Percentiles rank a stretch among this genome's conserved stretches.
These are phyloP conservation scores for Cantharis rustica DNA, from an alignment of 2,888 invertebrate genomes.

Conservation along the genomic window DNA sequence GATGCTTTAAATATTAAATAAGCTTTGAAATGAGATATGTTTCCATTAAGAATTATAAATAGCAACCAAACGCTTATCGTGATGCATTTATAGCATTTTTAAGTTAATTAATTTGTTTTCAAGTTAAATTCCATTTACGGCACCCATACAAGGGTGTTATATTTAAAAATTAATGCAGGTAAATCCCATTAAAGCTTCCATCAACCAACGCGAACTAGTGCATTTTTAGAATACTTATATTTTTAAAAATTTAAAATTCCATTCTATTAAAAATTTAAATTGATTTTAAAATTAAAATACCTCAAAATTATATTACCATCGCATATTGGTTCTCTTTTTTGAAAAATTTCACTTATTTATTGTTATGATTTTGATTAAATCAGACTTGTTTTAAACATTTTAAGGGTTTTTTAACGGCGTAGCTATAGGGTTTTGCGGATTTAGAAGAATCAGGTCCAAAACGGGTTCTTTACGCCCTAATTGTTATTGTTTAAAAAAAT, in stretches of 20 bases:
- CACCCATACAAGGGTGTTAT: not conserved
- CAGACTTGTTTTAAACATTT: too few species aligned
- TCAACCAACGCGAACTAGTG: not conserved
- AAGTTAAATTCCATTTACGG: not conserved
- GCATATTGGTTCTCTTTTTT: too few species aligned
- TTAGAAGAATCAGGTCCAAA: too few species aligned
- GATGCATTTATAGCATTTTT: not conserved
- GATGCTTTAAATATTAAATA: constrained; percentile 1
- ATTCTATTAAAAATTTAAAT: too few species aligned
- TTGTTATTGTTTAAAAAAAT: too few species aligned
- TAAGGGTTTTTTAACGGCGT: too few species aligned
- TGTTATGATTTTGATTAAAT: too few species aligned
- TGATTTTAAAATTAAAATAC: too few species aligned
- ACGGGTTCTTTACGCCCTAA: too few species aligned
- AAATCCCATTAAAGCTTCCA: not conserved
- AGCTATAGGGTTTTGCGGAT: too few species aligned
- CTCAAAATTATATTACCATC: too few species aligned
- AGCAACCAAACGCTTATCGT: not conserved
- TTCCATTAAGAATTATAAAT: constrained; percentile 1
- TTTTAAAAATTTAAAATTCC: not conserved
- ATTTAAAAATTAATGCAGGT: not conserved
- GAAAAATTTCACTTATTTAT: too few species aligned
- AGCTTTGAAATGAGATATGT: constrained; percentile 4
- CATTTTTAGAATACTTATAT: not conserved
- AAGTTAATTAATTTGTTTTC: not conserved